phyloP scores from a whole-genome alignment of 1,140 invertebrate genomes.

The Drosophila santomea region DNA sequence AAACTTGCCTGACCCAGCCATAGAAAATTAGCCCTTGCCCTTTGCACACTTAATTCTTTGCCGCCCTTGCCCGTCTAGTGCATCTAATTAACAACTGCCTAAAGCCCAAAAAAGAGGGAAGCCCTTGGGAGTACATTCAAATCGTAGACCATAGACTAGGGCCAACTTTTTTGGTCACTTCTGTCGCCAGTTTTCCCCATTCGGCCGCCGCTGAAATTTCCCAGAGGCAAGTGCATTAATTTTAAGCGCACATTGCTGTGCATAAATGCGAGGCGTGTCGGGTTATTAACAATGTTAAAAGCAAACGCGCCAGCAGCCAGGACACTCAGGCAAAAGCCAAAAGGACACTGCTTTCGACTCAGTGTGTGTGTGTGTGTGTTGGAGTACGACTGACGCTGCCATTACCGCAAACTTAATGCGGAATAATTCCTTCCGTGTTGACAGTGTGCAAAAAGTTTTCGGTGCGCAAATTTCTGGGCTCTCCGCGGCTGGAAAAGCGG shows the following conservation, averaged over 20 bases:
- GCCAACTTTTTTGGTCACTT: slow-evolving; percentile 69
- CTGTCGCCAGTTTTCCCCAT: slow-evolving; percentile 39
- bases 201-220: slow-evolving; percentile 30
- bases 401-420: slow-evolving; percentile 81
- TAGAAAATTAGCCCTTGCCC: neutral
- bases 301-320: slow-evolving; percentile 57
- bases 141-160: slow-evolving; percentile 21
- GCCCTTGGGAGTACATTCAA: slow-evolving; percentile 29
- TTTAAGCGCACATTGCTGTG: slow-evolving; percentile 80
- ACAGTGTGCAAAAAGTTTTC: slow-evolving; percentile 79
- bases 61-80: slow-evolving; percentile 8
- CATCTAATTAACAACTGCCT: slow-evolving; percentile 71
- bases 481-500: slow-evolving; percentile 2
- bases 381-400: slow-evolving; percentile 52
- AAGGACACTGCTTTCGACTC: slow-evolving; percentile 7
- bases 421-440: slow-evolving; percentile 82
- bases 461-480: slow-evolving; percentile 60
- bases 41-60: neutral
- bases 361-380: slow-evolving; percentile 18
- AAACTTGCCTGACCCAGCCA: slow-evolving; percentile 27
- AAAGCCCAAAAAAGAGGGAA: slow-evolving; percentile 14
- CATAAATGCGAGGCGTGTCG: slow-evolving; percentile 78
- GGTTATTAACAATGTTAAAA: slow-evolving; percentile 82
- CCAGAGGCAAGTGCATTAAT: slow-evolving; percentile 70
- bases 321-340: slow-evolving; percentile 45